Evolutionary conservation across 1,140 invertebrate genomes (phyloP), one percentile per base, ranked within the genome.

Genomic region (Bombus terrestris): DNA sequence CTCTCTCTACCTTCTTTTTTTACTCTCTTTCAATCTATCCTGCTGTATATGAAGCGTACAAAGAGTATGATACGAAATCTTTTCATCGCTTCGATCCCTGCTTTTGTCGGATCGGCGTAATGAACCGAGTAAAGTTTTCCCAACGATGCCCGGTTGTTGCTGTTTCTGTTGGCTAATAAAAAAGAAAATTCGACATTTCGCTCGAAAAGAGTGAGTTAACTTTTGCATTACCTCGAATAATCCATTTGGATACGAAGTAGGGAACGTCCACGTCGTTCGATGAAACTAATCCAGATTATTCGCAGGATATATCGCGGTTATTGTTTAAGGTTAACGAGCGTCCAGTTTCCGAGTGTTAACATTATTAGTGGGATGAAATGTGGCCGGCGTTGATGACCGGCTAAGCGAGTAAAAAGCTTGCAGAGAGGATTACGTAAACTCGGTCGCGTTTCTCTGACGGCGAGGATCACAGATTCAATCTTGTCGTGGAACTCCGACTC

Each of bases 401-500:
- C 41, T 69, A 37, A 77, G 43, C 62, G 62, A 77, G 62, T 47
- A 68, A 77, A 66, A 57, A 77, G 62, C 73, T 64, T 25, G 73
- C 62, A 32, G 28, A 32, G 13, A 62, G 80, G 80, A 69, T 83
- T 79, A 71, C 82, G 82, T 71, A 79, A 84, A 79, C 66, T 79
- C 75, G 47, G 74, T 10, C 35, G 64, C 64, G 64, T 83, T 35
- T 47, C 77, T 53, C 74, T 57, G 66, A 78, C 82, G 64, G 28
- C 18, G 2, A 37, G n/a, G 37, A 83, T 78, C 76, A 35, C 32
- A 28, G 68, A 85, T 85, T 57, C 53, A 85, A 85, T 85, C 83
- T 80, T 80, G 83, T 15, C 47, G 28, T 37, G 68, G 13, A 72
- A 80, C 39, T 47, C 4, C 22, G n/a, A 41, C 37, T 37, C 74